Base-by-base conservation (phyloP, 2,797 vertebrate genomes). In the Sebastes steindachneri region DNA sequence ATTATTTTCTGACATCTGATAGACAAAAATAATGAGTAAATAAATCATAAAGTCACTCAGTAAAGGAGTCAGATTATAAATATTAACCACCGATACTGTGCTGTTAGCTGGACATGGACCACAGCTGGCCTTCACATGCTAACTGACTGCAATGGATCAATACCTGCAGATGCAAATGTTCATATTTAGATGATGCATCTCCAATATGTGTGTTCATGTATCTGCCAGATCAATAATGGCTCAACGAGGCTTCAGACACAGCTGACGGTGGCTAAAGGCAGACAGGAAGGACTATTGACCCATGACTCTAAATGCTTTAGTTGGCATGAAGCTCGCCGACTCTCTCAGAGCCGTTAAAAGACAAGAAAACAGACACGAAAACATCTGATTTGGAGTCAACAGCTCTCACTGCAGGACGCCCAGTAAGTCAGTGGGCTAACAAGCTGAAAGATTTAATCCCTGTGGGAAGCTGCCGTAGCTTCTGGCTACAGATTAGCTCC, bases 401-500 rank as follows among this genome's bases (percentile, higher is more conserved):
- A 37, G 68, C 62, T n/a, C 29, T 74, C 31, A 3, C 55, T 28
- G 41, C 14, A 1, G n/a, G 7, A 29, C 12, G 62, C 60, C 55
- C 3, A 28, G 12, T 68, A 10, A 84, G 48, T 64, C 55, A 57
- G 63, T 4, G 29, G 17, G 73, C 65, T 77, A 76, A 89, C 75
- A 19, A 33, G 62, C 66, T 74, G 37, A 69, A 1, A 71, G 70
- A 70, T 70, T 71, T 83, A 83, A 91, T 84, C 80, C 81, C 3
- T 72, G 79, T 81, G 83, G 79, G 89, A 87, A 76, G 54, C 79
- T 63, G n/a, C 9, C 0, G 64, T 35, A 54, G 69, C 81, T 77
- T 5, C 73, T 29, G 71, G 79, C 83, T 68, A 26, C 76, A 86
- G 85, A 87, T 87, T 79, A 85, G 86, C 78, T 75, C 31, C 62